Percentiles rank a stretch among this genome's conserved stretches.
Conservation (phyloP, 2,113 vertebrate species). For the Turnix velox region DNA sequence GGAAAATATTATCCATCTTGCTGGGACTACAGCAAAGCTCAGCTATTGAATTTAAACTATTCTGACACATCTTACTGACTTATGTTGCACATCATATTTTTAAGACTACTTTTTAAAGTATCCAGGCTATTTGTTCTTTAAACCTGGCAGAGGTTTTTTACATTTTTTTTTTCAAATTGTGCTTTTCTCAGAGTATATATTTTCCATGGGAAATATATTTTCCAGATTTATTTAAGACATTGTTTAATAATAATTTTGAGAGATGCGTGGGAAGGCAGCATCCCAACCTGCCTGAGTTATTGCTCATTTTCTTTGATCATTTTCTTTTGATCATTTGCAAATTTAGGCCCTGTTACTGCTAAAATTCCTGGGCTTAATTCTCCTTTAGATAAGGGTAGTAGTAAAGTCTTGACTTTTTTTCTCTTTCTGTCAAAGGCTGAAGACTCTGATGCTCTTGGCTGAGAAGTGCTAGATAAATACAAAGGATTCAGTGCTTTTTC, state of each 20-base stretch:
- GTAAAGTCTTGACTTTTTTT: not conserved
- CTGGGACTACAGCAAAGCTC: not conserved
- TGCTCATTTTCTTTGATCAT: slow-evolving; percentile 42
- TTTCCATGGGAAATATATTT: not conserved
- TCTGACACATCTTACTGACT: not conserved
- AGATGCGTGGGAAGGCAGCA: not conserved
- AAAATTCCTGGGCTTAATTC: slow-evolving; percentile 13
- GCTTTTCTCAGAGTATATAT: not conserved
- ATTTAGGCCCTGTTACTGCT: not conserved
- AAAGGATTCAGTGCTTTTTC: not conserved
- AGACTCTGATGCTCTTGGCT: not conserved
- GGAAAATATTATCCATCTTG: not conserved
- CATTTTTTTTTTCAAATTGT: not conserved
- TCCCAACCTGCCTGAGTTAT: not conserved
- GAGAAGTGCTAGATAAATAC: not conserved
- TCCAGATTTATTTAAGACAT: not conserved
- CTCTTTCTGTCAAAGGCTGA: not conserved
- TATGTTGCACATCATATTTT: not conserved
- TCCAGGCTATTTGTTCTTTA: not conserved
- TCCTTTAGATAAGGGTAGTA: not conserved
- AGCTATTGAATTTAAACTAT: not conserved
- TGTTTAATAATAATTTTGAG: slow-evolving; percentile 23
- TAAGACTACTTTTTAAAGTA: not conserved
- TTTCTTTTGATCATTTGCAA: slow-evolving; percentile 47
- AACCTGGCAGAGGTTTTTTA: not conserved